phyloP scores from a whole-genome alignment of 2,797 vertebrate genomes.

The Peromyscus eremicus region DNA sequence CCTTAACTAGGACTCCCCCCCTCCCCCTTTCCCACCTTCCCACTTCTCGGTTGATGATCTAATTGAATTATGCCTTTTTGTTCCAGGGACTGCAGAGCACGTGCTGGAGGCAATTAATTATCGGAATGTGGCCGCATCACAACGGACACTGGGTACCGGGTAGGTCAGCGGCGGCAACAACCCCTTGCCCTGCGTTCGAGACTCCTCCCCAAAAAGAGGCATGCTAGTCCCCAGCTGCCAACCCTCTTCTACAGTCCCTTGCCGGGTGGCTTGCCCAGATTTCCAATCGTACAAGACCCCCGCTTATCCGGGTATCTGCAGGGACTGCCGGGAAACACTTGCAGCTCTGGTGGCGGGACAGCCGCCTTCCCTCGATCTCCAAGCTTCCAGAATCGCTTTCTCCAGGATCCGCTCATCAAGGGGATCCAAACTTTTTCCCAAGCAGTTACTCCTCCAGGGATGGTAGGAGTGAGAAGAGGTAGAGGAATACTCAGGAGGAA shows the following conservation, averaged over 20 bases:
- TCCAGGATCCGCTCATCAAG: background rate
- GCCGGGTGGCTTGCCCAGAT: background rate
- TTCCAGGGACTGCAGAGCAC: conserved; percentile 86
- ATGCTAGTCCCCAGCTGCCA: conserved; percentile 84
- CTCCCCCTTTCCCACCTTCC: conserved; percentile 69
- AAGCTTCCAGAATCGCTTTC: background rate
- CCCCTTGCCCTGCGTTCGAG: conserved; percentile 75
- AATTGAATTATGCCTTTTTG: conserved; percentile 89
- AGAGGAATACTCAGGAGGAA: background rate
- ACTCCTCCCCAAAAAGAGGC: conserved; percentile 80
- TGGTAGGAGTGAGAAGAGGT: background rate
- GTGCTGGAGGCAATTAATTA: conserved; percentile 89
- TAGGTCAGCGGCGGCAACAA: conserved; percentile 68
- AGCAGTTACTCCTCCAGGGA: background rate
- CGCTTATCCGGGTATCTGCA: conserved; percentile 52
- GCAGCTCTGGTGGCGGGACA: background rate
- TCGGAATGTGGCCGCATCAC: conserved; percentile 85
- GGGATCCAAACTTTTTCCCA: conserved; percentile 70
- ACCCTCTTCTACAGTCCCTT: conserved; percentile 54
- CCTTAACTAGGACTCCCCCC: conserved; percentile 71
- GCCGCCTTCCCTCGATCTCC: background rate
- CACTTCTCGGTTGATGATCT: conserved; percentile 87
- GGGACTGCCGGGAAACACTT: conserved; percentile 45
- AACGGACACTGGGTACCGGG: conserved; percentile 81
- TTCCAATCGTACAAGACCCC: conserved; percentile 44